Base-by-base conservation (phyloP, 2,113 vertebrate genomes). In the Macaca nemestrina region DNA sequence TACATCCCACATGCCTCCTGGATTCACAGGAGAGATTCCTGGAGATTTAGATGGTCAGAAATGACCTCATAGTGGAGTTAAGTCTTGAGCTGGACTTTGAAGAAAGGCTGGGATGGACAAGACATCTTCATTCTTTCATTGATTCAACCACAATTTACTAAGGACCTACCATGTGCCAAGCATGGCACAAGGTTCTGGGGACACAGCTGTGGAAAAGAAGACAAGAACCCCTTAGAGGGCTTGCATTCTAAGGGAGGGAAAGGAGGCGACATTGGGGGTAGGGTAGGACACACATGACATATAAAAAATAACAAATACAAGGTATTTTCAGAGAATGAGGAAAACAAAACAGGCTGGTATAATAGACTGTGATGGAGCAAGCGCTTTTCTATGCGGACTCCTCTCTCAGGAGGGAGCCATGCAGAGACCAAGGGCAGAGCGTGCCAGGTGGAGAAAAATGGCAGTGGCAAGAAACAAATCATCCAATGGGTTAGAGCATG, bases 201-300 rank as follows among this genome's bases (percentile, higher is more conserved):
- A 83, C 6, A 70, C 0, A 16, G 18, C 3, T 30, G 5, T 22
- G 20, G 9, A 8, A 22, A 48, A 67, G 67, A 68, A 59, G 22
- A 45, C 9, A 68, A 43, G 16, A 35, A 59, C 20, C 70, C 50
- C 45, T 50, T 45, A 32, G 13, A 64, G 16, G 50, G 22, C 17
- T 57, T 79, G 7, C 5, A 93, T 80, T 68, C 18, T 38, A 85
- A 55, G 18, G 52, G 75, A 55, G 16, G 40, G 50, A 68, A 52
- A 52, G 17, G 11, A 9, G 48, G 25, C 5, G 0, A 23, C 32
- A 2, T 3, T 4, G 1, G 2, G 38, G 17, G 0, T 32, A 9
- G 17, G 5, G 13, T 25, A 38, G 5, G 20, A 88, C 18, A 43
- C 22, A 16, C 11, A 32, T 38, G 43, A 79, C 25, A 13, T 5